Evolutionary conservation across 2,797 vertebrate species (phyloP).

Genomic region (Eleutherodactylus coqui): DNA sequence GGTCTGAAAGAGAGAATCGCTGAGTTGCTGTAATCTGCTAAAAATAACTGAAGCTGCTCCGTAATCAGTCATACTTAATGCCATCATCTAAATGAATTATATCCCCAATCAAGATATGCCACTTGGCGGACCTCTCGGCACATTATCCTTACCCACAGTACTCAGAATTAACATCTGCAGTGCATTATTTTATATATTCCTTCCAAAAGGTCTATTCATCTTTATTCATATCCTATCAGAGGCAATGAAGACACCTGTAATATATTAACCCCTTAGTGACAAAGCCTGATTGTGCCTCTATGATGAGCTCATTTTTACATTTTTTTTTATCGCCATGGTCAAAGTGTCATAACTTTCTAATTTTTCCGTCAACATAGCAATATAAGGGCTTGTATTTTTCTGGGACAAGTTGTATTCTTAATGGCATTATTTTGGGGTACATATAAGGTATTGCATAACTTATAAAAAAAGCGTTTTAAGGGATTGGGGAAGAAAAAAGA

Average conservation of each 20-base stretch:
- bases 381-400: too few species aligned
- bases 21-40: constrained; percentile 26
- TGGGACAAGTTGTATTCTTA: too few species aligned
- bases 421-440: too few species aligned
- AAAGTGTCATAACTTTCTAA: too few species aligned
- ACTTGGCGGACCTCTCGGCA: not conserved
- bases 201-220: not conserved
- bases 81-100: constrained; percentile 1
- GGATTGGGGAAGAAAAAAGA: too few species aligned
- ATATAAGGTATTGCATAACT: too few species aligned
- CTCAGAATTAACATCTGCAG: not conserved
- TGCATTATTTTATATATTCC: not conserved
- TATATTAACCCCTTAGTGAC: too few species aligned
- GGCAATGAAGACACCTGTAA: not conserved
- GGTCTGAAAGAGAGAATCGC: not conserved
- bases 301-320: too few species aligned
- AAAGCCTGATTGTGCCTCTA: too few species aligned
- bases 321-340: too few species aligned
- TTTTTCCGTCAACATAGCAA: too few species aligned
- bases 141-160: not conserved
- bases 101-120: not conserved
- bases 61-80: not conserved
- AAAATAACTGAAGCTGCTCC: constrained; percentile 20
- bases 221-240: not conserved
- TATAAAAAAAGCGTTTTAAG: too few species aligned